Conservation (phyloP, 37 sponge, comb jelly and placozoan species). For the Axinella damicornis region DNA sequence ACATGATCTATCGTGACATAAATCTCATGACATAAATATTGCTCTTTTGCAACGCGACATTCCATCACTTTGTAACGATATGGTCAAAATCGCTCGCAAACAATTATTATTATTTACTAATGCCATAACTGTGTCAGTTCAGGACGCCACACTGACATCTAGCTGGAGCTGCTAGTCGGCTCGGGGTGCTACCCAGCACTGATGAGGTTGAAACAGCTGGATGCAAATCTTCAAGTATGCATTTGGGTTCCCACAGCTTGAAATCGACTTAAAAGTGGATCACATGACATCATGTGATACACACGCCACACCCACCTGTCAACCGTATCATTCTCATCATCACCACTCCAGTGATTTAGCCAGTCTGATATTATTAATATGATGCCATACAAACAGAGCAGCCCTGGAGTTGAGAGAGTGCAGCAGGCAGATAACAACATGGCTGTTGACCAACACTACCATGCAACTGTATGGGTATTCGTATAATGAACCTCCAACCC, state of each 20-base stretch:
- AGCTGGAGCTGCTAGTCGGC: too few species aligned
- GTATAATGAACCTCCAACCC: conserved; percentile 91
- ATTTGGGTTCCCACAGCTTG: too few species aligned
- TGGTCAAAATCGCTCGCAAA: neutral
- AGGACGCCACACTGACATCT: too few species aligned
- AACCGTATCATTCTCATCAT: neutral
- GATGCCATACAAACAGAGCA: conserved; percentile 44
- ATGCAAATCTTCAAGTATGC: too few species aligned
- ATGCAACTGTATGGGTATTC: conserved; percentile 2
- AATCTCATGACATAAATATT: neutral
- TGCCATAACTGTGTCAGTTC: too few species aligned
- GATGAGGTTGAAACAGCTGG: too few species aligned
- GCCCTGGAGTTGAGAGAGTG: conserved; percentile 29
- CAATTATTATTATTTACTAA: too few species aligned
- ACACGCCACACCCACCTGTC: conserved; percentile 47
- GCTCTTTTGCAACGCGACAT: too few species aligned
- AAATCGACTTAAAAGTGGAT: neutral
- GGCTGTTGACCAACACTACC: too few species aligned
- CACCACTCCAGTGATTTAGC: conserved; percentile 26
- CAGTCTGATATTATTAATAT: conserved; percentile 63
- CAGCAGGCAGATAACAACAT: too few species aligned
- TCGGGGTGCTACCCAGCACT: too few species aligned
- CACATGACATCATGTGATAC: neutral
- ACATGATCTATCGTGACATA: too few species aligned
- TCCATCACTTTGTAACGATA: neutral